Conservation (phyloP, 2,113 vertebrate species). For the Perca flavescens region DNA sequence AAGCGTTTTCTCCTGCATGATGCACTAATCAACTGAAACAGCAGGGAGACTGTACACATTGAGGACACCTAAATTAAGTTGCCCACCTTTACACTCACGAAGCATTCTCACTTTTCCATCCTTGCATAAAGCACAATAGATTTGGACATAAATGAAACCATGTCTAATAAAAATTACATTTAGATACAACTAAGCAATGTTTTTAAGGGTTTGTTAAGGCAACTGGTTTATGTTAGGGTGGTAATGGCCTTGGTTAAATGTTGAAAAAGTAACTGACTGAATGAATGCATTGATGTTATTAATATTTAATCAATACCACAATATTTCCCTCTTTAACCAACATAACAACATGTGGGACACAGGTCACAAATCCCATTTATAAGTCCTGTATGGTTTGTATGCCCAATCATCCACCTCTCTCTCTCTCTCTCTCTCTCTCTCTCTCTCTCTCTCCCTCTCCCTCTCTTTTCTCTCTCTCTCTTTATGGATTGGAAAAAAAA, state of each 20-base stretch:
- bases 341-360: background rate
- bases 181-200: background rate
- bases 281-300: background rate
- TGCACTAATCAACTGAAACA: constrained; percentile 44
- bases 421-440: background rate
- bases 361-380: background rate
- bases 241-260: background rate
- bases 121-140: background rate
- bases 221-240: background rate
- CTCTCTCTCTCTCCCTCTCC: background rate
- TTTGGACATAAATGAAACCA: background rate
- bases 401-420: background rate
- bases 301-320: background rate
- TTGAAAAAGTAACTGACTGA: constrained; percentile 15
- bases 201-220: constrained; percentile 21
- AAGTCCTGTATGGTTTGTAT: background rate
- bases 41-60: constrained; percentile 17
- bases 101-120: constrained; percentile 6
- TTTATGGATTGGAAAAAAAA: background rate
- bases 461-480: background rate
- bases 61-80: constrained; percentile 25
- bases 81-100: constrained; percentile 13
- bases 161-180: background rate
- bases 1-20: constrained; percentile 45
- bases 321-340: background rate